Base-by-base conservation (phyloP, 1,140 invertebrate species). In the Agraylea sexmaculata region DNA sequence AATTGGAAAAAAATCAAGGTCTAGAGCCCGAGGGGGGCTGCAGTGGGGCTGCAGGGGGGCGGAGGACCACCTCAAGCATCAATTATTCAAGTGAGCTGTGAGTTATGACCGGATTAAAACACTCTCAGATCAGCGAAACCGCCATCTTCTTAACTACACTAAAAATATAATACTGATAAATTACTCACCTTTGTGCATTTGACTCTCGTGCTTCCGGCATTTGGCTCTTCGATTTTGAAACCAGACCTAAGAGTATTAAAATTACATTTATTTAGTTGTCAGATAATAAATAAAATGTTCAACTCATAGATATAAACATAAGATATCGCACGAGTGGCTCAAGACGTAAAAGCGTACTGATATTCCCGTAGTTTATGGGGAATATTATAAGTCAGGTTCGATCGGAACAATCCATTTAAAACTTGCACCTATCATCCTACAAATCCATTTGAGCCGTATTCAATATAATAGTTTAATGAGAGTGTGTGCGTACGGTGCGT, bases 191-290 rank as follows among this genome's bases (percentile, higher is more conserved):
- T 94, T 94, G 56, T 93, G 89, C 70, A 93, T 77, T 62, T 94
- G 90, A 62, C 88, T 94, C 59, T 95, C 90, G 54, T 94, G 90
- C 64, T 95, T 95, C 40, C 91, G 71, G 59, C 89, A 94, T 66
- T 95, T 96, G 1, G 90, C 91, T 51, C 90, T 69, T 53, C 90
- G 70, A 59, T 96, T 96, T 70, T 96, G 90, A 66, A 95, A 95
- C 91, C 91, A 96, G 41, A 91, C 88, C 84, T 87, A 66, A 23
- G 15, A 25, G 6, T 25, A 25, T 25, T 7, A 25, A n/a, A 25
- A 7, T 7, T 7, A 25, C n/a, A 6, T 25, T 7, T 25, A 7
- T 25, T 25, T 25, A 25, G n/a, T 25, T 25, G 23, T 25, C 23
- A n/a, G 6, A 7, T 25, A 7, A n/a, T 25, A 25, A 7, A 29